A percentile compares a stretch with the other conserved stretches of the same genome.
Evolutionary conservation across 2,797 vertebrate genomes (phyloP).

Genomic region (Betta splendens): DNA sequence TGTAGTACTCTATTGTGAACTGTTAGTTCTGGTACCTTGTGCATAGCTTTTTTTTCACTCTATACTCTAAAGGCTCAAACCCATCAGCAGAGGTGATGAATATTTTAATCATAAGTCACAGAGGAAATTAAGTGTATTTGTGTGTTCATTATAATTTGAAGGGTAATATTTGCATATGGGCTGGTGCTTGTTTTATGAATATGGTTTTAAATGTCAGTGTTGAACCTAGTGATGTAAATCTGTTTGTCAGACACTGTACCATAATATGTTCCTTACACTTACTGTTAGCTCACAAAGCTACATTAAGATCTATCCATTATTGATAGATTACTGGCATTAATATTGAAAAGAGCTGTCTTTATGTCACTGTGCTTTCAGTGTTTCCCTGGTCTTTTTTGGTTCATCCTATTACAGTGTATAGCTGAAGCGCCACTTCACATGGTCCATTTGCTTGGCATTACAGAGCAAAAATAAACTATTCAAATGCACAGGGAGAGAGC

Average conservation of each 20-base stretch:
- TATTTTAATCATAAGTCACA: constrained; percentile 49
- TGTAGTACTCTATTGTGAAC: constrained; percentile 27
- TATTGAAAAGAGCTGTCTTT: constrained; percentile 20
- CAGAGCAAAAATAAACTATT: constrained; percentile 66
- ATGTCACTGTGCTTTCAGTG: constrained; percentile 21
- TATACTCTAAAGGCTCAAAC: constrained; percentile 29
- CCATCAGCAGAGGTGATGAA: constrained; percentile 34
- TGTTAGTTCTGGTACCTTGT: constrained; percentile 6
- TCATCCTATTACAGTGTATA: constrained; percentile 43
- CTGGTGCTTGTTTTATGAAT: constrained; percentile 34
- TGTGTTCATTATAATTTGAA: background rate
- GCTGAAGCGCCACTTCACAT: constrained; percentile 42
- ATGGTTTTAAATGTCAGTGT: constrained; percentile 15
- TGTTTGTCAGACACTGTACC: background rate
- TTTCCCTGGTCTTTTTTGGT: constrained; percentile 21
- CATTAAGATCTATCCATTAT: constrained; percentile 5
- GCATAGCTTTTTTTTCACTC: constrained; percentile 28
- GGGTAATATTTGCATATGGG: background rate
- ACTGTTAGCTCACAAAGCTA: constrained; percentile 16
- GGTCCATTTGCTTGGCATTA: constrained; percentile 65
- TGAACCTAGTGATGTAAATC: constrained; percentile 1
- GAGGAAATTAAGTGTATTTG: constrained; percentile 35
- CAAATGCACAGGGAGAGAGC: constrained; percentile 53
- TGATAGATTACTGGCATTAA: constrained; percentile 14
- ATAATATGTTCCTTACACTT: constrained; percentile 12